Base-by-base conservation (phyloP, 2,888 invertebrate genomes). In the Gibbula magus region DNA sequence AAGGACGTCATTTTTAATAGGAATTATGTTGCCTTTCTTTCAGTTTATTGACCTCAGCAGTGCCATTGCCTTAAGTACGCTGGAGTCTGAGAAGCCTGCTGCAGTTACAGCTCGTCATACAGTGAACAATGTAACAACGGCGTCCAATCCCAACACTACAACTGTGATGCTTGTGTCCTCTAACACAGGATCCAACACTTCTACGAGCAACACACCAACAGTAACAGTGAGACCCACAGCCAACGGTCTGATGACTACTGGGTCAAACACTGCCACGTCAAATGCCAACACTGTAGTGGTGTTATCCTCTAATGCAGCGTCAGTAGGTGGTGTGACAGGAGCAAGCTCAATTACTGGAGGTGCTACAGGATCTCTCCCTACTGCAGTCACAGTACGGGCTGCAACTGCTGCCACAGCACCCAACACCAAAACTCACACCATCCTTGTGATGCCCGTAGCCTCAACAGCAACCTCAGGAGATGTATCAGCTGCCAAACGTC, bases 31-130 rank as follows among this genome's bases (percentile, higher is more conserved):
- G 35, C 45, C 13, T 77, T 16, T 54, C 32, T 86, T 88, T 61
- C 88, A 91, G 91, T 91, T 90, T 79, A 88, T 89, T 80, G 91
- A 91, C 81, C 83, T 91, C 22, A 88, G 89, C 81, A 88, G 89
- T 87, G 90, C 90, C 77, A 87, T 90, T 10, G 87, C 89, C 77
- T 67, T 87, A 54, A 87, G 89, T 78, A 86, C 86, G 35, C 83
- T 89, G 73, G 89, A 90, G 77, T 79, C 87, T 73, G 88, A 89
- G n/a, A 82, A 85, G 75, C 84, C 82, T 74, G 75, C 84, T 13
- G 81, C 82, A 16, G 66, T 82, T 53, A 70, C 84, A 75, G 82
- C 84, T 79, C 79, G 86, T 32, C 80, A 86, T 53, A 84, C 85
- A 29, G 76, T 80, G 22, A 80, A 83, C 78, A 76, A 84, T 67